These are phyloP conservation scores for Elephantulus edwardii DNA, from an alignment of 2,113 vertebrate species.

Conservation along the genomic window DNA sequence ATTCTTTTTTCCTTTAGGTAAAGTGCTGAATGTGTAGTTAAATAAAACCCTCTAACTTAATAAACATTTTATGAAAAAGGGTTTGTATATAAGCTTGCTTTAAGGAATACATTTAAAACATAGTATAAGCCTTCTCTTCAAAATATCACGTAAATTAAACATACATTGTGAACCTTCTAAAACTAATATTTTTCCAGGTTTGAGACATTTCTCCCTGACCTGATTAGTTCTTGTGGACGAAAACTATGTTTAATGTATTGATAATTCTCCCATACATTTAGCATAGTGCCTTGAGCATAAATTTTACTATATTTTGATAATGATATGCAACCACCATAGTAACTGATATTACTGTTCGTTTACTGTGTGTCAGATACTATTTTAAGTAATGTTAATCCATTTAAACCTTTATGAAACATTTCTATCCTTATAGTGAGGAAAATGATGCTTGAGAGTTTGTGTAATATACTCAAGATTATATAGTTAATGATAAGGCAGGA, in stretches of 20 bases:
- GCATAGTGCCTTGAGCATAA: not conserved
- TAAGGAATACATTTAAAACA: slow-evolving; percentile 47
- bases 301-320: slow-evolving; percentile 6
- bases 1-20: slow-evolving; percentile 43
- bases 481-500: not conserved
- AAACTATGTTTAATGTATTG: not conserved
- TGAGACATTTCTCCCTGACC: not conserved
- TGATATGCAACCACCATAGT: not conserved
- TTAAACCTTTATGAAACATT: not conserved
- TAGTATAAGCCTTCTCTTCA: slow-evolving; percentile 35
- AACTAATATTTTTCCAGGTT: slow-evolving; percentile 21
- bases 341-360: not conserved
- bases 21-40: slow-evolving; percentile 63
- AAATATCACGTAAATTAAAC: slow-evolving; percentile 51
- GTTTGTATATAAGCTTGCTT: slow-evolving; percentile 55
- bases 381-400: not conserved
- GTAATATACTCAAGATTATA: not conserved
- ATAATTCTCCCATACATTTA: not conserved
- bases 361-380: not conserved
- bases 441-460: not conserved
- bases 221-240: not conserved
- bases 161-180: not conserved
- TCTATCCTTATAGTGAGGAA: not conserved
- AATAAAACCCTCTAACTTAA: slow-evolving; percentile 19
- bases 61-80: slow-evolving; percentile 68